Percentiles rank a stretch among this genome's conserved stretches.
phyloP scores from a whole-genome alignment of 2,797 vertebrate genomes.

The Anisognathus igniventris region DNA sequence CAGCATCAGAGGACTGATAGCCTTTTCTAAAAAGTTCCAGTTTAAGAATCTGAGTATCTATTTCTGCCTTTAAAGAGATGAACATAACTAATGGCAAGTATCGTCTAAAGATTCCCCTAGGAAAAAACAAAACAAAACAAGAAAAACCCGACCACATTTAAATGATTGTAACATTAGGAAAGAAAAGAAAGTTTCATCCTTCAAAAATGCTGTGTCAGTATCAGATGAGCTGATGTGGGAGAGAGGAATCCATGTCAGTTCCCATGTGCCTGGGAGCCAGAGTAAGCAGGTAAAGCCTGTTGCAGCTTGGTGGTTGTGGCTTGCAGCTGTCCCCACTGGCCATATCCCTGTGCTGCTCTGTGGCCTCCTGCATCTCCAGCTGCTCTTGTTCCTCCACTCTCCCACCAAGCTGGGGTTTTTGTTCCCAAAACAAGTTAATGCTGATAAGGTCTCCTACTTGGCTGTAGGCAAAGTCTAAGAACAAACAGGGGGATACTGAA shows the following conservation, averaged over 20 bases:
- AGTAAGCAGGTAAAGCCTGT: background rate
- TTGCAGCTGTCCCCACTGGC: background rate
- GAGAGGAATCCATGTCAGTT: background rate
- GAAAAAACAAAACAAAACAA: background rate
- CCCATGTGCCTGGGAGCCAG: fast-evolving
- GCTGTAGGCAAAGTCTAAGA: background rate
- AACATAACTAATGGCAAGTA: background rate
- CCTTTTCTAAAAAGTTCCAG: background rate
- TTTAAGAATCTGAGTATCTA: background rate
- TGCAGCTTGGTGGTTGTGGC: fast-evolving
- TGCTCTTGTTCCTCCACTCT: fast-evolving
- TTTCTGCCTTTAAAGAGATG: background rate
- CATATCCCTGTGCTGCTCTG: fast-evolving
- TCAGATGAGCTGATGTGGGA: background rate
- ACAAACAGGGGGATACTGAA: fast-evolving
- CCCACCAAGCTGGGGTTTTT: fast-evolving
- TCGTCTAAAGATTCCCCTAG: background rate
- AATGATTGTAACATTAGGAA: background rate
- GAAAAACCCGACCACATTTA: background rate
- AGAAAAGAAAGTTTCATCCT: background rate
- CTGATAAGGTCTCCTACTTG: background rate
- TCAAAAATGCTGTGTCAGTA: background rate
- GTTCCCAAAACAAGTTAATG: background rate
- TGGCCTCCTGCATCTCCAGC: fast-evolving
- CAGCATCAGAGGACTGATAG: background rate